Evolutionary conservation across 2,113 vertebrate genomes (phyloP).

Genomic region (Gymnobelideus leadbeateri): DNA sequence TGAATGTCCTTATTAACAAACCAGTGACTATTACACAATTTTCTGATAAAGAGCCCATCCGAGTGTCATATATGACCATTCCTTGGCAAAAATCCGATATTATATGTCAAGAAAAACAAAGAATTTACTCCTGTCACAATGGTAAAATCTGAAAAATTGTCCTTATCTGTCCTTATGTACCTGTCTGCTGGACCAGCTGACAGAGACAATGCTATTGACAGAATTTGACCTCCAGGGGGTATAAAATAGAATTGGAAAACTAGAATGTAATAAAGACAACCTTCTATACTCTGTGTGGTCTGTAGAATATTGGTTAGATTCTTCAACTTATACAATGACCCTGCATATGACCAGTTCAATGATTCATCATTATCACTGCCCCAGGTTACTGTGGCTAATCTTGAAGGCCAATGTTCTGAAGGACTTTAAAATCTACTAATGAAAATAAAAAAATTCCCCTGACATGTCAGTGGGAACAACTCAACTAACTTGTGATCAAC

Average conservation of each 20-base stretch:
- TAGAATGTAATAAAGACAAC: background rate
- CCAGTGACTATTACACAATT: background rate
- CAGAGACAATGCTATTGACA: background rate
- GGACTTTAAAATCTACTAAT: background rate
- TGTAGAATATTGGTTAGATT: background rate
- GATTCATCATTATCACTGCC: background rate
- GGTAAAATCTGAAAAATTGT: background rate
- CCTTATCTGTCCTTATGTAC: background rate
- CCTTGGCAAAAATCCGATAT: background rate
- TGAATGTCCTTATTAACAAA: background rate
- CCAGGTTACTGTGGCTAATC: background rate
- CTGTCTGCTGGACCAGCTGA: background rate
- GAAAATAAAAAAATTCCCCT: too few species aligned
- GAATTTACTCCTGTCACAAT: background rate
- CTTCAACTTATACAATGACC: background rate
- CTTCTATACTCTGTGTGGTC: background rate
- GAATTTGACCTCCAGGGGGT: background rate
- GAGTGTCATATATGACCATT: background rate
- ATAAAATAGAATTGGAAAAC: background rate
- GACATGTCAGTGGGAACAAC: too few species aligned
- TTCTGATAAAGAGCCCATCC: background rate
- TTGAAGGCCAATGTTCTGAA: background rate
- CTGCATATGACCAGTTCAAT: background rate
- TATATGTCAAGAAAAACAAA: background rate
- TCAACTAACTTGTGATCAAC: too few species aligned